Conservation (phyloP, 2,888 invertebrate genomes). For the Charanyca ferruginea region DNA sequence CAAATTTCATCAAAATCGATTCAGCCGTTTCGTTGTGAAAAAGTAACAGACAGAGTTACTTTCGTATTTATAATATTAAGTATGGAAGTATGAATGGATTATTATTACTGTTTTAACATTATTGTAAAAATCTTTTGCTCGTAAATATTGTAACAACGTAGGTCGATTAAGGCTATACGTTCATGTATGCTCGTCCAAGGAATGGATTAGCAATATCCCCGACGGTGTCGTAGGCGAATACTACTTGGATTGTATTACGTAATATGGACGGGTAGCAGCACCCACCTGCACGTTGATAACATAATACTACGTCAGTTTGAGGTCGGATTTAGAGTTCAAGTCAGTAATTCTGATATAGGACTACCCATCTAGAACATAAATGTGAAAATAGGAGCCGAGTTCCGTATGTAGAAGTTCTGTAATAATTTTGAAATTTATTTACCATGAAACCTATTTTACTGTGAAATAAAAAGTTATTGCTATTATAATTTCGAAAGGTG, state of each 20-base stretch:
- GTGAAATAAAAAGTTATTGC: no score
- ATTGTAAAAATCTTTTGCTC: not conserved
- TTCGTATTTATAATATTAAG: no score
- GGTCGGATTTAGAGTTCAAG: constrained; percentile 21
- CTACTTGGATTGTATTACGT: constrained; percentile 20
- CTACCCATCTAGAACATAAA: no score
- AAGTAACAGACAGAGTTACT: no score
- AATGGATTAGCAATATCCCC: constrained; percentile 33
- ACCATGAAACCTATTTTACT: no score
- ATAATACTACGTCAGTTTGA: constrained; percentile 15
- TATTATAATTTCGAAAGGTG: no score
- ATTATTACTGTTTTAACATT: not conserved
- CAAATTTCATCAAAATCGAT: no score
- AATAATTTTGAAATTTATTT: no score
- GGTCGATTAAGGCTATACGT: not conserved
- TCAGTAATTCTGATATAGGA: constrained; percentile 9
- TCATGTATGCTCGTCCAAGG: constrained; percentile 10
- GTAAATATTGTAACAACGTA: constrained; percentile 2
- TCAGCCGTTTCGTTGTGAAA: no score
- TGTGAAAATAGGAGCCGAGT: no score
- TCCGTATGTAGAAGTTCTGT: no score
- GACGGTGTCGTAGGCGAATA: constrained; percentile 18
- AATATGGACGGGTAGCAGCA: constrained; percentile 15
- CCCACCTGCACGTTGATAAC: constrained; percentile 37
- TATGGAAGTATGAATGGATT: no score